Evolutionary conservation across 2,113 vertebrate genomes (phyloP).

Genomic region (Ictidomys tridecemlineatus): DNA sequence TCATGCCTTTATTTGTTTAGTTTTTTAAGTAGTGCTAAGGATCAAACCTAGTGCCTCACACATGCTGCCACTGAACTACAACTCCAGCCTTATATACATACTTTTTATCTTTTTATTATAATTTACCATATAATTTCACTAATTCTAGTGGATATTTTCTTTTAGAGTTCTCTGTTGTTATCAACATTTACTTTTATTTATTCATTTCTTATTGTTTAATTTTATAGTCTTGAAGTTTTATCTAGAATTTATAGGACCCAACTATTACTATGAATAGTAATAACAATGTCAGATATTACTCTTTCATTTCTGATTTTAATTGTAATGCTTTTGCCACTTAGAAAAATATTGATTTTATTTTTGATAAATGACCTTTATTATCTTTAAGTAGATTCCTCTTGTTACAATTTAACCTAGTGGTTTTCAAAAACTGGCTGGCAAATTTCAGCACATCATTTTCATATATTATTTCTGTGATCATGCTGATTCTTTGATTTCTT

Average conservation of each 20-base stretch:
- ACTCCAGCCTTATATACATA: too few species aligned
- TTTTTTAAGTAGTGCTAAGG: too few species aligned
- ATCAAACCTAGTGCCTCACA: too few species aligned
- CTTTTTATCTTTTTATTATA: not conserved
- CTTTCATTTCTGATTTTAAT: not conserved
- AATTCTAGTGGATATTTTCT: not conserved
- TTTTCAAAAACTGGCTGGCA: not conserved
- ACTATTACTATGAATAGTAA: not conserved
- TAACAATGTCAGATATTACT: not conserved
- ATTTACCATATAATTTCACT: not conserved
- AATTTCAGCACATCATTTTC: slow-evolving; percentile 19
- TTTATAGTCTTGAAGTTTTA: not conserved
- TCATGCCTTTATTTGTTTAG: too few species aligned
- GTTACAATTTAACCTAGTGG: not conserved
- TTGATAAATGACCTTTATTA: not conserved
- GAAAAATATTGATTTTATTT: not conserved
- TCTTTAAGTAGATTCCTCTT: not conserved
- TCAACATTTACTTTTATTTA: not conserved
- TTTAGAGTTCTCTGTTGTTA: not conserved
- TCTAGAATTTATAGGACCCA: not conserved
- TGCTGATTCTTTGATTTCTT: not conserved
- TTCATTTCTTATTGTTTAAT: not conserved
- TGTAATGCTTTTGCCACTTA: not conserved
- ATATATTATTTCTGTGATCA: slow-evolving; percentile 30
- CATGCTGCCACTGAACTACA: too few species aligned